Percentiles rank a stretch among this genome's conserved stretches.
Evolutionary conservation across 2,113 vertebrate species (phyloP).

Genomic region (Xiphophorus couchianus): DNA sequence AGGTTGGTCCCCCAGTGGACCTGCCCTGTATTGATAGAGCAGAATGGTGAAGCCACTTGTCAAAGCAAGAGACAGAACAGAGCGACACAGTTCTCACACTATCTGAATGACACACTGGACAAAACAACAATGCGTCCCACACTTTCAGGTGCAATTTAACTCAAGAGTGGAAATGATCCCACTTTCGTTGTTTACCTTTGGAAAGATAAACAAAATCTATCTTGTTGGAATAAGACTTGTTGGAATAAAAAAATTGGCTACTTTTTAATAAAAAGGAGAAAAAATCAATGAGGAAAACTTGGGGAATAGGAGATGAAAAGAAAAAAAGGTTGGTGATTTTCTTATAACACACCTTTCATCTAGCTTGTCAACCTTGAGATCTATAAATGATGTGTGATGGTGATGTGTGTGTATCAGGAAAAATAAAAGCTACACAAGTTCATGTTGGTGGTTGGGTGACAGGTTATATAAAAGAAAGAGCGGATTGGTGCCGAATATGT

Average conservation of each 20-base stretch:
- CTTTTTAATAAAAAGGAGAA: background rate
- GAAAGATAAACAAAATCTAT: background rate
- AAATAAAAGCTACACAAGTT: constrained; percentile 27
- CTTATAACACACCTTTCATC: constrained; percentile 19
- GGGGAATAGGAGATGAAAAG: background rate
- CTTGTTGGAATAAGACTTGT: constrained; percentile 1
- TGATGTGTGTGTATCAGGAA: background rate
- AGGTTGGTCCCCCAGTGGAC: constrained; percentile 49
- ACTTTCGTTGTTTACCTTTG: background rate
- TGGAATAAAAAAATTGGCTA: background rate
- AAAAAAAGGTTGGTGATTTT: constrained; percentile 17
- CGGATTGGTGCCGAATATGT: constrained; percentile 4
- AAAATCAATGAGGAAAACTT: constrained; percentile 20
- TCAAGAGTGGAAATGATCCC: constrained; percentile 15
- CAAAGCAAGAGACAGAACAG: constrained; percentile 51
- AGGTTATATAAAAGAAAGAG: constrained; percentile 13
- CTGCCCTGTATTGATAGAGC: constrained; percentile 69
- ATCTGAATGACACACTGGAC: constrained; percentile 51
- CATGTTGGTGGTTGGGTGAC: constrained; percentile 6
- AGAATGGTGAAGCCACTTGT: constrained; percentile 64
- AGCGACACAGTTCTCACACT: constrained; percentile 76
- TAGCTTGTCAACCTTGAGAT: constrained; percentile 31
- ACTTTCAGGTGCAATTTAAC: constrained; percentile 13
- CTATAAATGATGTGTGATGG: background rate
- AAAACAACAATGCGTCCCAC: constrained; percentile 7